A percentile compares a stretch with the other conserved stretches of the same genome.
Conservation (phyloP, 2,888 invertebrate species). For the Parasteatoda lunata region DNA sequence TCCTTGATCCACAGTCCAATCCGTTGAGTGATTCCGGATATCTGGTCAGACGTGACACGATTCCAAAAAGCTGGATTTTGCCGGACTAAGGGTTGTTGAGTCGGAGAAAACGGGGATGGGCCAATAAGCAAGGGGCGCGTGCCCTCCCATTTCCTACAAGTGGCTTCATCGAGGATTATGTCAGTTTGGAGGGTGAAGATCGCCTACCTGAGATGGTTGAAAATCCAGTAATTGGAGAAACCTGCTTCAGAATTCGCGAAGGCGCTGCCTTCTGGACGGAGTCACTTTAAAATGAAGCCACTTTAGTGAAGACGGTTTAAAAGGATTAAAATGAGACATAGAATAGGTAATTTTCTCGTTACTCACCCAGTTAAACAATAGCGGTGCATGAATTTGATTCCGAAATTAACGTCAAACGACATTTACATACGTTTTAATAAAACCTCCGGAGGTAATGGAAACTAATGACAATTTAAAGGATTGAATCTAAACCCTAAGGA, state of each 20-base stretch:
- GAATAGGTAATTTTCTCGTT: neutral
- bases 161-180: slow-evolving; percentile 11
- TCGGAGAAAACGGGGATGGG: neutral
- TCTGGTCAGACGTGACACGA: slow-evolving; percentile 29
- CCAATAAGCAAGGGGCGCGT: neutral
- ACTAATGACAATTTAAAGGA: too few species aligned
- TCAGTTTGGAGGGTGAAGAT: neutral
- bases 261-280: neutral
- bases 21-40: slow-evolving; percentile 24
- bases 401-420: too few species aligned
- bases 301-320: neutral
- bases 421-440: too few species aligned
- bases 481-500: too few species aligned
- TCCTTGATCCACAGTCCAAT: slow-evolving; percentile 12
- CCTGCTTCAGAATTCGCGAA: neutral
- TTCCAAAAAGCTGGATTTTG: slow-evolving; percentile 23
- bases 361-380: too few species aligned
- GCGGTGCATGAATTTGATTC: too few species aligned
- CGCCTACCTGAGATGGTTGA: neutral
- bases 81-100: neutral
- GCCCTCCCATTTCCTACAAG: slow-evolving; percentile 32
- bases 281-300: neutral
- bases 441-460: too few species aligned
- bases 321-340: neutral
- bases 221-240: neutral